Base-by-base conservation (phyloP, 2,113 vertebrate species). In the Fulmarus glacialis region DNA sequence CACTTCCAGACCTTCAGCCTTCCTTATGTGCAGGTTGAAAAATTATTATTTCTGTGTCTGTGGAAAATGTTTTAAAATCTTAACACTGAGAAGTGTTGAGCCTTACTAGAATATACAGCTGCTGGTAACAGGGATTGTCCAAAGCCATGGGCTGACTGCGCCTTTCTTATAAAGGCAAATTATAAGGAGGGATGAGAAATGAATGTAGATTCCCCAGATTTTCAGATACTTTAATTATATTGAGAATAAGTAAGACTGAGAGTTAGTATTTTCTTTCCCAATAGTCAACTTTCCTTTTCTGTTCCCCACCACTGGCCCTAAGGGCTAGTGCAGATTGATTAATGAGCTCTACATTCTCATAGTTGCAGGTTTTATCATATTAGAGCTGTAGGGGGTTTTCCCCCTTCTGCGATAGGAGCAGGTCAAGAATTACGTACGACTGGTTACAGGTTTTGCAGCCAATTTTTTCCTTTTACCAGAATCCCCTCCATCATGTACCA, bases 311-410 rank as follows among this genome's bases (percentile, higher is more conserved):
- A 58, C 59, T 32, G 79, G 40, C 72, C 88, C 47, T 89, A 68
- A 93, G 85, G 88, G 88, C 47, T 78, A 77, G 32, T 68, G n/a
- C 45, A 66, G 74, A 64, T 78, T 95, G 93, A 96, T 96, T 94
- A 92, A 97, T 89, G 85, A 94, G 75, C 55, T 96, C 66, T 66
- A 73, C 47, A 71, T 43, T 70, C 64, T 78, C 60, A 67, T 38
- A 80, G 53, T 86, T 72, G 85, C 85, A 92, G 42, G 80, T 97
- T 93, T 95, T 89, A 90, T 78, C 67, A 50, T 78, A 68, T 77
- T 67, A 91, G 53, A 81, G 75, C 90, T 92, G 59, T 48, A 89
- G 96, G 79, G 56, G 1, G 1, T 74, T 92, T 48, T 32, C 2
- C 34, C 48, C 22, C 8, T 12, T 42, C 40, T 64, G 68, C 56